Evolutionary conservation across 2,797 vertebrate species (phyloP).

Genomic region (Lutjanus argentimaculatus): DNA sequence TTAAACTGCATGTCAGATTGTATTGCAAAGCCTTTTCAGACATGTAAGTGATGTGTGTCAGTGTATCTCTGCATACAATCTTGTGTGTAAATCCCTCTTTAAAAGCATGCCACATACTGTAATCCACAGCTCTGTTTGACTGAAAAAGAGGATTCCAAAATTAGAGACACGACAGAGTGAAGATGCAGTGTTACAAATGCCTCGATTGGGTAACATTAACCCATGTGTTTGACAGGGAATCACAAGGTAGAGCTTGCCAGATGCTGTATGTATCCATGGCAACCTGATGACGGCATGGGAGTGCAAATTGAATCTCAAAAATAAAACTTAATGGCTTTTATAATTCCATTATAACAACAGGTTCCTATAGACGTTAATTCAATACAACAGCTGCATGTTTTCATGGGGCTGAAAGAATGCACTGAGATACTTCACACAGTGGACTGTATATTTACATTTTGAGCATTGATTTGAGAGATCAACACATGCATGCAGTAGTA

Average conservation of each 20-base stretch:
- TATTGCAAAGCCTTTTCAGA: constrained; percentile 1
- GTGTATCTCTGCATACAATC: background rate
- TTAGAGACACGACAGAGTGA: background rate
- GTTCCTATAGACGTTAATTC: background rate
- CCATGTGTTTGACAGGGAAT: constrained; percentile 41
- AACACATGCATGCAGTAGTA: background rate
- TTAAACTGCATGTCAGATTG: background rate
- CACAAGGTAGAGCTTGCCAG: constrained; percentile 32
- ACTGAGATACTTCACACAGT: background rate
- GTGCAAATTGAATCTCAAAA: constrained; percentile 24
- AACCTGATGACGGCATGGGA: constrained; percentile 52
- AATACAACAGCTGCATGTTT: constrained; percentile 42
- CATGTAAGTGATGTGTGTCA: background rate
- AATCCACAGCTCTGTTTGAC: background rate
- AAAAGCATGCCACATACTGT: background rate
- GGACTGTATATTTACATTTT: background rate
- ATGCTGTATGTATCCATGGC: constrained; percentile 62
- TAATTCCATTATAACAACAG: constrained; percentile 1
- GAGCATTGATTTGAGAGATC: background rate
- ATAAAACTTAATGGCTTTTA: constrained; percentile 29
- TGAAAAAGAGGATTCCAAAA: constrained; percentile 18
- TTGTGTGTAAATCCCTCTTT: background rate
- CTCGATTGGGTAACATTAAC: constrained; percentile 10
- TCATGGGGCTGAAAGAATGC: constrained; percentile 3
- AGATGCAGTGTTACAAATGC: background rate